Base-by-base conservation (phyloP, 2,888 invertebrate genomes). In the Panzeria rudis region DNA sequence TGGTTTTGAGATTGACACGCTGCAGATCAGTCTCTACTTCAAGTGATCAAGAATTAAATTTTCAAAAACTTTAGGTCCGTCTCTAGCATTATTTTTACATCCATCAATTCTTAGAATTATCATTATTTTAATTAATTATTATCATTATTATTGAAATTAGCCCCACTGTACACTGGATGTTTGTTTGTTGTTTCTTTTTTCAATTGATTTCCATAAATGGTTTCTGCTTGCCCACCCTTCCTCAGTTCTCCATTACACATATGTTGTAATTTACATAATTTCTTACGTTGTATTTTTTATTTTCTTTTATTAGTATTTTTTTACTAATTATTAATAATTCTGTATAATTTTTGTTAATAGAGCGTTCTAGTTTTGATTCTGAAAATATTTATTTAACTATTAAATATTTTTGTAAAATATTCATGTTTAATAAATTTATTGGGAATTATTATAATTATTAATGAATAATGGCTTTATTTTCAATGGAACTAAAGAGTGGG, bases 241-340 rank as follows among this genome's bases (percentile, higher is more conserved):
- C 17, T 17, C 29, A 59, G 20, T 35, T n/a, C n/a, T 32, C 20
- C 6, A 25, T 44, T 61, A n/a, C 56, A 54, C 69, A 82, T 66
- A 76, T 84, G 84, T 66, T 79, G 13, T 64, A 81, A 81, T 81
- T 81, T 73, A 73, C 73, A 78, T 78, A 73, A 66, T 52, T 80
- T 61, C 50, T 29, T 62, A 38, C 69, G 50, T 38, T 69, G 11
- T 35, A 41, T n/a, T 54, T 52, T 62, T 54, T 62, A 17, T 50
- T 13, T n/a, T 69, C 2, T 29, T 38, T 32, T 47, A 11, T 35
- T 61, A 15, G 38, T 61, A 15, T 61, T 61, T 32, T 69, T 50
- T 47, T 3, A 35, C 17, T 15, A 52, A 62, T 62, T 62, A 66
- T 66, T 32, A 20, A 32, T 59, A 77, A 59, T 68, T 66, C 41